Evolutionary conservation across 2,888 invertebrate genomes (phyloP).

Genomic region (Napeogenes inachia): DNA sequence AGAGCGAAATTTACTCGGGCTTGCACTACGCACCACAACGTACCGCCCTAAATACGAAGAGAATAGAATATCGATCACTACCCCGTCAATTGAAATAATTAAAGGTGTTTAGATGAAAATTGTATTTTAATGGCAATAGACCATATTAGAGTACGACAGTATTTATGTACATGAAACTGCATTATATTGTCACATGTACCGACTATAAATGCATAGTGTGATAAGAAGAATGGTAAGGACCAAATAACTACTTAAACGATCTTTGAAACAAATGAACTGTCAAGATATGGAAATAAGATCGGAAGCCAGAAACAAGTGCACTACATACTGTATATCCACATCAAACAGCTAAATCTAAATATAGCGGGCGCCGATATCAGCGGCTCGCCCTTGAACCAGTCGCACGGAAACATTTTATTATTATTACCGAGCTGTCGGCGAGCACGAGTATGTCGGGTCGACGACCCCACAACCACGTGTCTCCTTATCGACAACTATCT

Average conservation of each 20-base stretch:
- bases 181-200: background rate
- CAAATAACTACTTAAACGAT: background rate
- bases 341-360: constrained; percentile 76
- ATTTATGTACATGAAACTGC: background rate
- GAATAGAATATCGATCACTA: constrained; percentile 53
- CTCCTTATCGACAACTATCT: constrained; percentile 78
- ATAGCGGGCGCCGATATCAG: constrained; percentile 77
- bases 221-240: constrained; percentile 24
- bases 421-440: constrained; percentile 78
- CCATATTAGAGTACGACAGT: background rate
- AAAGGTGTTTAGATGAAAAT: constrained; percentile 19
- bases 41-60: constrained; percentile 60
- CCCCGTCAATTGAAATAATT: constrained; percentile 39
- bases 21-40: constrained; percentile 62
- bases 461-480: constrained; percentile 75
- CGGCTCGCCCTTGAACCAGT: constrained; percentile 78
- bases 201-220: constrained; percentile 5
- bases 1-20: constrained; percentile 71
- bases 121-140: background rate
- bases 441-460: constrained; percentile 76
- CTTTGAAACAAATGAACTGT: background rate
- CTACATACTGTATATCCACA: constrained; percentile 58
- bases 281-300: constrained; percentile 12
- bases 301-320: constrained; percentile 33
- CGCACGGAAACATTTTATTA: constrained; percentile 79